phyloP scores from a whole-genome alignment of 2,113 vertebrate genomes.

The Chloropsis cyanopogon region DNA sequence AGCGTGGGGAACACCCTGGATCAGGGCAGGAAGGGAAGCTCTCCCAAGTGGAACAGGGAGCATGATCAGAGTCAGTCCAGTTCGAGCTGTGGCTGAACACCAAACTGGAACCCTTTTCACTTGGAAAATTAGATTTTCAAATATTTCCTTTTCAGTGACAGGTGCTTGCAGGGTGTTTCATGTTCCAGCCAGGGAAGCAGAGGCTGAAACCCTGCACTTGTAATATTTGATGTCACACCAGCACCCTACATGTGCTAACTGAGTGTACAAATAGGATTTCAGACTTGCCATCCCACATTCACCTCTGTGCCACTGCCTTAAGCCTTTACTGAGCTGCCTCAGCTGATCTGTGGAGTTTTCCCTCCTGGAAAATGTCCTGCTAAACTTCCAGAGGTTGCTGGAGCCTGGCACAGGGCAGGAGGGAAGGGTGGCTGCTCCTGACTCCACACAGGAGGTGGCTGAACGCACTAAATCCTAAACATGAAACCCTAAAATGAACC shows the following conservation, averaged over 20 bases:
- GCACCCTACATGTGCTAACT: fast-evolving
- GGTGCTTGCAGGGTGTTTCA: not conserved
- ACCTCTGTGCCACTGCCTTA: not conserved
- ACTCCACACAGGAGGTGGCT: not conserved
- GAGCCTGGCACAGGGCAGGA: not conserved
- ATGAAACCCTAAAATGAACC: fast-evolving
- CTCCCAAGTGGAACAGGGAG: not conserved
- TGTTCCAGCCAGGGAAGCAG: not conserved
- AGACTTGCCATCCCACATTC: not conserved
- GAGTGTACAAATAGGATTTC: not conserved
- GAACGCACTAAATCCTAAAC: not conserved
- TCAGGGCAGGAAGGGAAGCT: not conserved
- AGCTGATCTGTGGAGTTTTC: not conserved
- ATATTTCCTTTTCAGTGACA: not conserved
- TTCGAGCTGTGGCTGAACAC: not conserved
- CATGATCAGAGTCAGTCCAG: not conserved
- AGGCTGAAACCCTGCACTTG: not conserved
- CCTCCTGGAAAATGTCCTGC: not conserved
- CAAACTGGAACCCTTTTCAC: not conserved
- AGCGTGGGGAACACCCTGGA: not conserved
- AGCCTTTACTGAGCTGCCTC: not conserved
- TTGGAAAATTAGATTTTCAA: not conserved
- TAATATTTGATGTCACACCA: not conserved
- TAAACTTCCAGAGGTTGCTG: not conserved
- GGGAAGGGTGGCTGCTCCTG: not conserved